Conservation (phyloP, 1,140 invertebrate species). For the Oscheius sp. region DNA sequence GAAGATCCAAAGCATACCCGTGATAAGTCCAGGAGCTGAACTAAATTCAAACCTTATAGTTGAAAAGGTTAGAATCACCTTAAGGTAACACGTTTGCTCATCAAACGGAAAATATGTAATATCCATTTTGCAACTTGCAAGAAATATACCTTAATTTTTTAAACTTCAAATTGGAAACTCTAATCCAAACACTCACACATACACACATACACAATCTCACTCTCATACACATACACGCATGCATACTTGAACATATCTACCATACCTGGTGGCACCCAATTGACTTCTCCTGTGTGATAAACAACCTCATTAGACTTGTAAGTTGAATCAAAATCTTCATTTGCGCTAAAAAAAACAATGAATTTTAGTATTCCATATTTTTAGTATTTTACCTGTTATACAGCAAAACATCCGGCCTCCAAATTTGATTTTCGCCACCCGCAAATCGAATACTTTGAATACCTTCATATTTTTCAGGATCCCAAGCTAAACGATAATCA, state of each 20-base stretch:
- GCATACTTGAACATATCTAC: background rate
- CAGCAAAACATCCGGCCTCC: constrained; percentile 98
- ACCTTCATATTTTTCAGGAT: constrained; percentile 41
- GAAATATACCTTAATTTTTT: constrained; percentile 68
- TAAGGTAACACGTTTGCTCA: constrained; percentile 72
- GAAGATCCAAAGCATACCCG: constrained; percentile 85
- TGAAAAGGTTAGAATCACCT: constrained; percentile 70
- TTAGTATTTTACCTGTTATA: constrained; percentile 78
- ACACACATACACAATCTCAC: too few species aligned
- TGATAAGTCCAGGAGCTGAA: constrained; percentile 96
- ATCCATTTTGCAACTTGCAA: constrained; percentile 71
- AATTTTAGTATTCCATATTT: constrained; percentile 8
- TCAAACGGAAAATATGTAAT: constrained; percentile 99
- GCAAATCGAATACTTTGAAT: constrained; percentile 40
- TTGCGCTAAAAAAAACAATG: constrained; percentile 71
- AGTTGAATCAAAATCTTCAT: constrained; percentile 95
- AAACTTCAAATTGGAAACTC: background rate
- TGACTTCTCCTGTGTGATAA: constrained; percentile 84
- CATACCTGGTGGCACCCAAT: constrained; percentile 94
- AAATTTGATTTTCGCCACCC: constrained; percentile 73
- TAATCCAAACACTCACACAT: too few species aligned
- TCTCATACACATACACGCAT: too few species aligned
- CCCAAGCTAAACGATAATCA: constrained; percentile 45
- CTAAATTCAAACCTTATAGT: constrained; percentile 61
- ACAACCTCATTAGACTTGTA: constrained; percentile 96